Evolutionary conservation across 2,797 vertebrate species (phyloP).

Genomic region (Sebastes goodei): DNA sequence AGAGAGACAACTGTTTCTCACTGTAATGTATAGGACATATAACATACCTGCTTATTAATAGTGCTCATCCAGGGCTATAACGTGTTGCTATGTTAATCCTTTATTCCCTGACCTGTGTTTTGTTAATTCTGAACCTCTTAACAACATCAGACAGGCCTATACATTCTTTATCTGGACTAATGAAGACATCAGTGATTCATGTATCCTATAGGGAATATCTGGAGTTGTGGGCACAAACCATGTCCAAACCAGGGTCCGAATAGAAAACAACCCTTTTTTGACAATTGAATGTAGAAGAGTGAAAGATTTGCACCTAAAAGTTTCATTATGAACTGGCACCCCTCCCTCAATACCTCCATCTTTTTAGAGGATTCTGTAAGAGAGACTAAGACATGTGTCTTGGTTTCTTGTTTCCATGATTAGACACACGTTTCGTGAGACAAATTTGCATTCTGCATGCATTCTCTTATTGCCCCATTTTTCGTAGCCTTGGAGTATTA

Average conservation of each 20-base stretch:
- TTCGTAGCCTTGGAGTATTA: conserved; percentile 65
- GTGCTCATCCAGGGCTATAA: neutral
- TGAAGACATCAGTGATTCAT: conserved; percentile 49
- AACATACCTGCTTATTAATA: neutral
- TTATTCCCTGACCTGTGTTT: neutral
- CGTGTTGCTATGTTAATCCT: neutral
- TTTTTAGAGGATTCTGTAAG: neutral
- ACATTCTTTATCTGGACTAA: conserved; percentile 36
- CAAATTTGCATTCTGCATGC: conserved; percentile 28
- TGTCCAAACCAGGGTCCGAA: neutral
- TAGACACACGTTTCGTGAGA: conserved; percentile 11
- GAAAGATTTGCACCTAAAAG: conserved; percentile 27
- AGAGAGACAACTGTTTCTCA: conserved; percentile 3
- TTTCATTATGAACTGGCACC: conserved; percentile 30
- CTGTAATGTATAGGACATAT: neutral
- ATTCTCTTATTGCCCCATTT: conserved; percentile 41
- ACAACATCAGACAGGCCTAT: neutral
- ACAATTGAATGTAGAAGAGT: neutral
- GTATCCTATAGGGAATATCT: conserved; percentile 4
- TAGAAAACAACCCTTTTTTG: neutral
- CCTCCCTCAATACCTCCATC: neutral
- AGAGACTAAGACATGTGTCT: neutral
- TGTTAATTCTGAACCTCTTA: neutral
- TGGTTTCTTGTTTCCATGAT: conserved; percentile 17
- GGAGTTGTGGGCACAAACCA: neutral